A percentile compares a stretch with the other conserved stretches of the same genome.
phyloP scores from a whole-genome alignment of 1,140 invertebrate species.

The Brachionus angularis region DNA sequence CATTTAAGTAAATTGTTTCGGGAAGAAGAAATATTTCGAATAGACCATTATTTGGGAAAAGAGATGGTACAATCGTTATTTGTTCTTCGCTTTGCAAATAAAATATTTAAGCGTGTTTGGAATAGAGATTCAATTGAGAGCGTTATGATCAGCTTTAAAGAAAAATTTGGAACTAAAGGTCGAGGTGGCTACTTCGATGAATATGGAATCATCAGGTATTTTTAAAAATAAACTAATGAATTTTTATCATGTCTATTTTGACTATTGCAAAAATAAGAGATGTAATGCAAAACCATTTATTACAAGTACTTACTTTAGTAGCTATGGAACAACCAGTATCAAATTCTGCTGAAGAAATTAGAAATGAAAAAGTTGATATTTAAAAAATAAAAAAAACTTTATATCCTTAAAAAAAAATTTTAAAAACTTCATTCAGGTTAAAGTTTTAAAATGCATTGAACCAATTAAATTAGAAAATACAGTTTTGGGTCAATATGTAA shows the following conservation, averaged over 20 bases:
- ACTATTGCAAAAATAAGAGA: conserved; percentile 62
- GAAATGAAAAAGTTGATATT: conserved; percentile 91
- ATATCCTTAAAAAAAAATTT: not conserved
- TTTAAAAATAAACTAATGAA: not conserved
- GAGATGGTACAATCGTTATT: conserved; percentile 99
- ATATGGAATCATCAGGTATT: conserved; percentile 80
- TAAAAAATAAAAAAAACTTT: not conserved
- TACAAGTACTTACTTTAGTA: conserved; percentile 91
- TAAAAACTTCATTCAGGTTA: conserved; percentile 58
- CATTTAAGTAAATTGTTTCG: conserved; percentile 81
- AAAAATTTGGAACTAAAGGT: conserved; percentile 97
- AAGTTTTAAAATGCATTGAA: conserved; percentile 83
- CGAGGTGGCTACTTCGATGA: conserved; percentile 97
- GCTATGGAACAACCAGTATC: conserved; percentile 99
- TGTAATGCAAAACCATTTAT: conserved; percentile 97
- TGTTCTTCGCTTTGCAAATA: conserved; percentile 68
- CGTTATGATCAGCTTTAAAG: conserved; percentile 93
- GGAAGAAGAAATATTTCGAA: conserved; percentile 93
- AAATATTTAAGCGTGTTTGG: conserved; percentile 61
- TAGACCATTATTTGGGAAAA: conserved; percentile 99
- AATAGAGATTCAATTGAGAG: conserved; percentile 86
- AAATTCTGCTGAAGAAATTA: conserved; percentile 89
- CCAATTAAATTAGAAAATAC: conserved; percentile 74
- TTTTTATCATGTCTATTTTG: not conserved
- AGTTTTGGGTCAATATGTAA: conserved; percentile 96